A percentile compares a stretch with the other conserved stretches of the same genome.
Conservation (phyloP, 2,888 invertebrate genomes). For the Thera obeliscata region DNA sequence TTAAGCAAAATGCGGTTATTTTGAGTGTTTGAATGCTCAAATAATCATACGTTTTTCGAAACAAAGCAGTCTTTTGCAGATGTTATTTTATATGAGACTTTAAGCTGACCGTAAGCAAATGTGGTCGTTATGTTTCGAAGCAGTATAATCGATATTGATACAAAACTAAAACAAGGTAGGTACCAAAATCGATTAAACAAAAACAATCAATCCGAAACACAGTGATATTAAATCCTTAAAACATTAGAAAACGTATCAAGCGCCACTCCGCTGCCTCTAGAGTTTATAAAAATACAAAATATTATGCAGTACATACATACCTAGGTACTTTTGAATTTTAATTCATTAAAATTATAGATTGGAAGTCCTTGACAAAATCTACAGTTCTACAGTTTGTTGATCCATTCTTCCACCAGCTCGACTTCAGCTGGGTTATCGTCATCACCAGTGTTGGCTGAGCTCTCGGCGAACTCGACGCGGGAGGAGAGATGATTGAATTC, state of each 20-base stretch:
- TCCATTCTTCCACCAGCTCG: slow-evolving; percentile 88
- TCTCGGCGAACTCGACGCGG: slow-evolving; percentile 89
- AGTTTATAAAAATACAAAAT: not conserved
- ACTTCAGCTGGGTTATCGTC: slow-evolving; percentile 86
- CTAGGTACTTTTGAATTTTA: no score
- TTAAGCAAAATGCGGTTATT: slow-evolving; percentile 6
- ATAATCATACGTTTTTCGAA: not conserved
- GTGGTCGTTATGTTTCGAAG: not conserved
- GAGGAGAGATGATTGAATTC: slow-evolving; percentile 90
- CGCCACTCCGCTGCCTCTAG: no score
- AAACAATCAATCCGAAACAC: not conserved
- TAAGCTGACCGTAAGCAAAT: not conserved
- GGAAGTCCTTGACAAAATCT: not conserved
- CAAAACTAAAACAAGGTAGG: not conserved
- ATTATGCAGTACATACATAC: no score
- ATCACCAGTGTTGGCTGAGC: slow-evolving; percentile 83
- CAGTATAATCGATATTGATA: not conserved
- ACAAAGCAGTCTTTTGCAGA: no score
- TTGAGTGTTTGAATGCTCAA: not conserved
- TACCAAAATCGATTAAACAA: not conserved
- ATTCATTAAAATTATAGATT: not conserved
- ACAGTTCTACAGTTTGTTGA: slow-evolving; percentile 80
- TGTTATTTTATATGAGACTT: not conserved
- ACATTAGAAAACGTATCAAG: no score
- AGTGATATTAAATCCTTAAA: no score